Percentiles rank a stretch among this genome's conserved stretches.
Conservation (phyloP, 2,113 vertebrate species). For the Hippocampus barbouri region DNA sequence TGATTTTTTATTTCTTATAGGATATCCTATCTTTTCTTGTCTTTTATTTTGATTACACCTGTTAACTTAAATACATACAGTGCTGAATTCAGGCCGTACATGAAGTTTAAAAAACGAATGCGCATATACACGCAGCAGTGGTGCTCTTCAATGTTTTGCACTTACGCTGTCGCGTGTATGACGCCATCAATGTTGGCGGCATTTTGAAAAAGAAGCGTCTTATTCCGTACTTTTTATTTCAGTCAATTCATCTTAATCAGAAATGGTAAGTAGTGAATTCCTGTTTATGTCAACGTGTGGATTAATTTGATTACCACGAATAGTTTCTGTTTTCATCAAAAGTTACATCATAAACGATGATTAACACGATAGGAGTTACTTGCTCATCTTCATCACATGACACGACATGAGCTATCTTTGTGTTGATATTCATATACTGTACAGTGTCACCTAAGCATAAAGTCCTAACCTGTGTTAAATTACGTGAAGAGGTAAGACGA, state of each 20-base stretch:
- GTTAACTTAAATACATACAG: neutral
- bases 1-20: neutral
- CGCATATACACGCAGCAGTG: constrained; percentile 35
- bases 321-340: neutral
- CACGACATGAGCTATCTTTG: neutral
- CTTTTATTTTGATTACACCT: neutral
- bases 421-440: neutral
- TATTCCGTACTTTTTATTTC: neutral
- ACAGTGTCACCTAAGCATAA: neutral
- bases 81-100: neutral
- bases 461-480: neutral
- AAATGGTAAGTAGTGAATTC: constrained; percentile 42
- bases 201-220: constrained; percentile 49
- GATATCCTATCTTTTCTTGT: neutral
- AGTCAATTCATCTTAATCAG: neutral
- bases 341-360: neutral
- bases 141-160: neutral
- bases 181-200: constrained; percentile 63
- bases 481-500: neutral
- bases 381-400: too few relatives aligned
- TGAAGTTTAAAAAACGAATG: neutral
- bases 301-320: neutral
- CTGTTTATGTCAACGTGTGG: rapidly evolving
- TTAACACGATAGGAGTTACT: neutral
- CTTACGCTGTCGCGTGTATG: neutral